A percentile compares a stretch with the other conserved stretches of the same genome.
Conservation (phyloP, 2,113 vertebrate species). For the Engystomops pustulosus region DNA sequence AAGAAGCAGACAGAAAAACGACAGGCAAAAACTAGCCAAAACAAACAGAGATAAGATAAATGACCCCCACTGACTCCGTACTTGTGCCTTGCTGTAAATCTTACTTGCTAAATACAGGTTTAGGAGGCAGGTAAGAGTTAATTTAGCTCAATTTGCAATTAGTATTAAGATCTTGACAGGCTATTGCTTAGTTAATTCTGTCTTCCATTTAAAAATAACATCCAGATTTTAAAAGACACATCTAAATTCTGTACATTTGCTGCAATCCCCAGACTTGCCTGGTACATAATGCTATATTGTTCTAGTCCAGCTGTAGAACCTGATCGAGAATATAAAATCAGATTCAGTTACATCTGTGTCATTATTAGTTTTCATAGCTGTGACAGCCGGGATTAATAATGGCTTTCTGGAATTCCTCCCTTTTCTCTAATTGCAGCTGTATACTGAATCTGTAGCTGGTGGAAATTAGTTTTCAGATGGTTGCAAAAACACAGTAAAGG, state of each 20-base stretch:
- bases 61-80: too few species aligned
- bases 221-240: neutral
- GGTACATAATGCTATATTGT: slow-evolving; percentile 9
- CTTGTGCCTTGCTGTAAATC: too few species aligned
- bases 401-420: slow-evolving; percentile 39
- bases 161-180: neutral
- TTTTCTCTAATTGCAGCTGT: slow-evolving; percentile 65
- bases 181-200: neutral
- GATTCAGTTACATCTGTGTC: slow-evolving; percentile 41
- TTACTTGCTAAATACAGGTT: too few species aligned
- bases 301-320: slow-evolving; percentile 34
- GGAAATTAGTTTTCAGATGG: slow-evolving; percentile 71
- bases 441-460: slow-evolving; percentile 66
- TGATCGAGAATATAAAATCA: slow-evolving; percentile 27
- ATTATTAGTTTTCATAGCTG: slow-evolving; percentile 42
- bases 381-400: slow-evolving; percentile 26
- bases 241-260: neutral
- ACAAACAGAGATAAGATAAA: too few species aligned
- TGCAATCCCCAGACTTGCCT: slow-evolving; percentile 22
- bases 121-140: too few species aligned
- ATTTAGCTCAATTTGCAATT: too few species aligned
- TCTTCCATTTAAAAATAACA: neutral
- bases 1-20: too few species aligned
- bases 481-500: slow-evolving; percentile 70
- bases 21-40: too few species aligned